A percentile compares a stretch with the other conserved stretches of the same genome.
Conservation (phyloP, 2,113 vertebrate species). For the Sebastes schlegelii region DNA sequence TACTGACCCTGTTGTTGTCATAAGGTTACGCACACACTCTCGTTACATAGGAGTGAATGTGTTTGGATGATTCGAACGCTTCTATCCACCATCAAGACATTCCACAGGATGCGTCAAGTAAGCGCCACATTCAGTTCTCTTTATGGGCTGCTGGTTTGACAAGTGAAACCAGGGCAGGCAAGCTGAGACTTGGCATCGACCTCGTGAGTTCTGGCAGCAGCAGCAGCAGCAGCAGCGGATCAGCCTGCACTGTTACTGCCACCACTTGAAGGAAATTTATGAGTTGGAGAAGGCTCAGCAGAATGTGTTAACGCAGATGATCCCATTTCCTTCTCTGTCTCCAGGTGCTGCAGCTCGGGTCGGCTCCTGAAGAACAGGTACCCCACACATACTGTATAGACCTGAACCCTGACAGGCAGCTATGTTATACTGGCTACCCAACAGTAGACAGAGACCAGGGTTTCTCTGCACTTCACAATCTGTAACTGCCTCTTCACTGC, state of each 20-base stretch:
- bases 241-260: slow-evolving; percentile 14
- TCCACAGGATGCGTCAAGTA: slow-evolving; percentile 43
- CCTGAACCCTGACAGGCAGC: neutral
- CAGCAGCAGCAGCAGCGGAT: too few relatives aligned
- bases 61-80: slow-evolving; percentile 13
- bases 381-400: neutral
- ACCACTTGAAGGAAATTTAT: slow-evolving; percentile 56
- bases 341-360: slow-evolving; percentile 44
- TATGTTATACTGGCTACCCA: neutral
- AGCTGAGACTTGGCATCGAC: slow-evolving; percentile 58
- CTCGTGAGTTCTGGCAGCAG: slow-evolving; percentile 33
- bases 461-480: neutral
- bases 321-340: slow-evolving; percentile 49
- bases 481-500: neutral
- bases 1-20: neutral
- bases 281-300: slow-evolving; percentile 49
- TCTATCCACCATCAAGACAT: slow-evolving; percentile 33
- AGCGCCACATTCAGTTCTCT: slow-evolving; percentile 43
- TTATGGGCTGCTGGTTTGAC: slow-evolving; percentile 34
- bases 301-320: slow-evolving; percentile 57
- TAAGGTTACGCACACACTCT: neutral
- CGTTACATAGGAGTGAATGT: slow-evolving; percentile 2
- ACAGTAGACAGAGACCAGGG: neutral
- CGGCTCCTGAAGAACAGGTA: slow-evolving; percentile 1
- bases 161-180: slow-evolving; percentile 53